These are phyloP conservation scores for Pristionchus exspectatus DNA, from an alignment of 2,888 invertebrate genomes.

Conservation along the genomic window DNA sequence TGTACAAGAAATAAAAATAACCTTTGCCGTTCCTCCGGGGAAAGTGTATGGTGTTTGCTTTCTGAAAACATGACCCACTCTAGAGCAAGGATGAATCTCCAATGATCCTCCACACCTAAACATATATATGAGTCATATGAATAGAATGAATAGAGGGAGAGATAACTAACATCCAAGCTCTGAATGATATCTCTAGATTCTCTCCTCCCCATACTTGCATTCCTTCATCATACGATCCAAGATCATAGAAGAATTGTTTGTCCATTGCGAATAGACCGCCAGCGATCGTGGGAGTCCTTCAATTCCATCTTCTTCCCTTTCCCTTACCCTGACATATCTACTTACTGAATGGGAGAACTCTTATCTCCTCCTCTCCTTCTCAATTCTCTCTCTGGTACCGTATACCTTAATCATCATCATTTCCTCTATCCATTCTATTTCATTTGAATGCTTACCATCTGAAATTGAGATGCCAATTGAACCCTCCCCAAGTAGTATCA, in stretches of 20 bases:
- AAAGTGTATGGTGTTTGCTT: slow-evolving; percentile 99
- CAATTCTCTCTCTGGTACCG: slow-evolving; percentile 97
- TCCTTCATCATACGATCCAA: slow-evolving; percentile 97
- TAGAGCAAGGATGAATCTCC: slow-evolving; percentile 95
- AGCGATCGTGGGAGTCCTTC: slow-evolving; percentile 95
- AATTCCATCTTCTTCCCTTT: slow-evolving; percentile 57
- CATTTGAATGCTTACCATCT: slow-evolving; percentile 83
- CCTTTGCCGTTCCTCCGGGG: slow-evolving; percentile 90
- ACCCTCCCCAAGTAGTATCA: slow-evolving; percentile 99
- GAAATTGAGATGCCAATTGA: slow-evolving; percentile 99
- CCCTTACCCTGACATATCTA: background rate
- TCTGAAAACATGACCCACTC: slow-evolving; percentile 97
- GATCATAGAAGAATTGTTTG: slow-evolving; percentile 95
- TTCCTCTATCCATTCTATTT: background rate
- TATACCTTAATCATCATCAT: slow-evolving; percentile 83
- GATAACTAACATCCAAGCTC: slow-evolving; percentile 83
- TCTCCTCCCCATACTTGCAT: slow-evolving; percentile 99
- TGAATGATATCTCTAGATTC: slow-evolving; percentile 94
- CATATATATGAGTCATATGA: background rate
- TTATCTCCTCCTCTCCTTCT: slow-evolving; percentile 93
- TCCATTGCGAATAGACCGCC: slow-evolving; percentile 95
- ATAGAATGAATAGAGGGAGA: slow-evolving; percentile 27
- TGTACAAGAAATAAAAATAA: slow-evolving; percentile 81
- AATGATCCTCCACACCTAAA: slow-evolving; percentile 89
- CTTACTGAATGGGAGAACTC: slow-evolving; percentile 88